Evolutionary conservation across 2,113 vertebrate species (phyloP).

Genomic region (Periophthalmodon schlosseri): DNA sequence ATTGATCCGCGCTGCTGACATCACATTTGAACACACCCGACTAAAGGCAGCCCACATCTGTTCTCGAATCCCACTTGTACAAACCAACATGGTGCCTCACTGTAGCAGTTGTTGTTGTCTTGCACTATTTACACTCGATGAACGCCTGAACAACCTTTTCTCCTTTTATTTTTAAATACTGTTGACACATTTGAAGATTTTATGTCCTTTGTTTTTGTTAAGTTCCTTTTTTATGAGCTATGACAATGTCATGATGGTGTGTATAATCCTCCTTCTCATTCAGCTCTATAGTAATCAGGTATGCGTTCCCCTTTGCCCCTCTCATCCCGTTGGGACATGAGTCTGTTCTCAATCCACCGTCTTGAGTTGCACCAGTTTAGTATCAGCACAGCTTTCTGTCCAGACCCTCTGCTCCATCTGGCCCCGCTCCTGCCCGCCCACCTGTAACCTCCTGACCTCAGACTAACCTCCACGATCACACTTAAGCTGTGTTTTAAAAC

Average conservation of each 20-base stretch:
- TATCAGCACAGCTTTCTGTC: constrained; percentile 37
- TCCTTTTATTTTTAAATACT: constrained; percentile 86
- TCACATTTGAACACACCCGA: constrained; percentile 34
- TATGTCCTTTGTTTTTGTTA: constrained; percentile 80
- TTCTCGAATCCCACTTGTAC: constrained; percentile 43
- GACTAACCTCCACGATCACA: constrained; percentile 29
- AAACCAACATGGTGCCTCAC: constrained; percentile 84
- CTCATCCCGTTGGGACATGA: constrained; percentile 28
- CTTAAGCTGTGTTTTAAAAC: constrained; percentile 51
- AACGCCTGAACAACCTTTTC: constrained; percentile 89
- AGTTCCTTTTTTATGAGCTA: constrained; percentile 83
- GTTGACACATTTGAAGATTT: constrained; percentile 91
- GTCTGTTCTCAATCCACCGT: constrained; percentile 36
- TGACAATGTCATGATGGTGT: constrained; percentile 82
- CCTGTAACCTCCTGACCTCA: constrained; percentile 30
- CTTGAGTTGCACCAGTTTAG: constrained; percentile 36
- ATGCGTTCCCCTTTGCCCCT: constrained; percentile 63
- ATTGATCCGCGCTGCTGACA: constrained; percentile 57
- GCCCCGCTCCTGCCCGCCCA: constrained; percentile 23
- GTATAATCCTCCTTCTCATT: constrained; percentile 81
- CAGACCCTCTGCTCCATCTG: constrained; percentile 24
- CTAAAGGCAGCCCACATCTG: constrained; percentile 43
- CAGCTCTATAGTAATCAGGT: constrained; percentile 84
- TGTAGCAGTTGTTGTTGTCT: constrained; percentile 84
- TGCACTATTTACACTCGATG: constrained; percentile 90